A percentile compares a stretch with the other conserved stretches of the same genome.
Evolutionary conservation across 2,888 invertebrate species (phyloP).

Genomic region (Ptychoptera contaminata): DNA sequence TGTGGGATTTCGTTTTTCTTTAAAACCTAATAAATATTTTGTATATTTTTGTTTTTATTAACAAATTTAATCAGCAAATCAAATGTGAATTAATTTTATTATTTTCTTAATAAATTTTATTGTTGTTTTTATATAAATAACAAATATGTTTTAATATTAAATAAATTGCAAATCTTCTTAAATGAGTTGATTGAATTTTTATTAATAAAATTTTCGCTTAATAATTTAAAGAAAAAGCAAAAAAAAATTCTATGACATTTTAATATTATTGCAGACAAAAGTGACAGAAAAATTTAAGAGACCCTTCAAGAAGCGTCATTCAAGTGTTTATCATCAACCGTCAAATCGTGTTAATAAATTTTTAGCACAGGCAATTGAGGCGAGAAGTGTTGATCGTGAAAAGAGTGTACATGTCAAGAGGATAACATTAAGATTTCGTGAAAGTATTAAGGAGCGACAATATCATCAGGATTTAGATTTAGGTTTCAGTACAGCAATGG

Average conservation of each 20-base stretch:
- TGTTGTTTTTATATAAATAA: neutral
- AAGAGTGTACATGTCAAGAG: conserved; percentile 79
- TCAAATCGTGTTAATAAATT: conserved; percentile 86
- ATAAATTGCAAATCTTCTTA: too few relatives aligned
- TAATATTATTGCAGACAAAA: conserved; percentile 46
- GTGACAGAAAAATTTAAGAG: conserved; percentile 77
- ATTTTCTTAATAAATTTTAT: conserved; percentile 5
- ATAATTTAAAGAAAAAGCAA: neutral
- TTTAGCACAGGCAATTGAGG: conserved; percentile 79
- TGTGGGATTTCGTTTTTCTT: too few relatives aligned
- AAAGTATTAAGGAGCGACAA: conserved; percentile 71
- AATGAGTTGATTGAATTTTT: too few relatives aligned
- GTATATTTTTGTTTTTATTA: neutral
- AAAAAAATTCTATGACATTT: neutral
- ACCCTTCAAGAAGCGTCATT: conserved; percentile 76
- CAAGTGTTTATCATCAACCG: conserved; percentile 74
- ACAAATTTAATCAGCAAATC: too few relatives aligned
- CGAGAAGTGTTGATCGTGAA: conserved; percentile 77
- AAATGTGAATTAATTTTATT: conserved; percentile 5
- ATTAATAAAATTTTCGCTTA: conserved; percentile 4
- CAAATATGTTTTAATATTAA: conserved; percentile 1
- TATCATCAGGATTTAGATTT: conserved; percentile 76
- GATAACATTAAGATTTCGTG: conserved; percentile 72
- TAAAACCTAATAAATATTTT: conserved; percentile 4
- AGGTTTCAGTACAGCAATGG: conserved; percentile 68